phyloP scores from a whole-genome alignment of 2,888 invertebrate genomes.

The Nomada fucata region DNA sequence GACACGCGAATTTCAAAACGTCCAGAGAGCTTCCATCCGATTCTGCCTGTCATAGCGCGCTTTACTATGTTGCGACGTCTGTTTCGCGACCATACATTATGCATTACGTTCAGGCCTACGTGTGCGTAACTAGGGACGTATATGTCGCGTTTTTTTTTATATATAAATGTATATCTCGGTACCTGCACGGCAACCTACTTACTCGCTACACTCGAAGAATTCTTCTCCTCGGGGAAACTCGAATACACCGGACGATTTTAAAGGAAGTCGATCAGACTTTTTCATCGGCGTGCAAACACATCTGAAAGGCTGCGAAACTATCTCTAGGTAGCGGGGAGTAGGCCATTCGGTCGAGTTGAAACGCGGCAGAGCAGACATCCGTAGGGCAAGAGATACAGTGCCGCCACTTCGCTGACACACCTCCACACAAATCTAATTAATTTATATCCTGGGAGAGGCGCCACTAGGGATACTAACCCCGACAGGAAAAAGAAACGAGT shows the following conservation, averaged over 20 bases:
- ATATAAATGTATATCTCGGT: neutral
- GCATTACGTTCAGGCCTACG: slow-evolving; percentile 69
- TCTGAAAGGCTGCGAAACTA: slow-evolving; percentile 62
- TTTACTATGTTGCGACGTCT: slow-evolving; percentile 79
- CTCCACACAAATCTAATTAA: slow-evolving; percentile 84
- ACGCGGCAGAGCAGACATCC: slow-evolving; percentile 62
- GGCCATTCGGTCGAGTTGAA: slow-evolving; percentile 60
- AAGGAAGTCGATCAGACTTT: neutral
- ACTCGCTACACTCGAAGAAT: neutral
- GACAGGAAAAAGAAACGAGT: slow-evolving; percentile 59
- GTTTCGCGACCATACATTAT: slow-evolving; percentile 80
- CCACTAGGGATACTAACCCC: slow-evolving; percentile 73
- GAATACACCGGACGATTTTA: neutral
- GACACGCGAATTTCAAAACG: slow-evolving; percentile 39
- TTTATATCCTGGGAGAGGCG: slow-evolving; percentile 82
- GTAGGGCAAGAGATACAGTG: slow-evolving; percentile 70
- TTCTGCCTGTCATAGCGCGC: slow-evolving; percentile 79
- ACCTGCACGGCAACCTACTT: neutral
- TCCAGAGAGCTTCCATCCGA: slow-evolving; percentile 60
- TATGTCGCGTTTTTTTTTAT: slow-evolving; percentile 23
- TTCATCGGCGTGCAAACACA: neutral
- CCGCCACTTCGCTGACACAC: slow-evolving; percentile 80
- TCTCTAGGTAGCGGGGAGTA: slow-evolving; percentile 60
- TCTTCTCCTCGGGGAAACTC: neutral
- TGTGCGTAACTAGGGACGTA: slow-evolving; percentile 61